Base-by-base conservation (phyloP, 2,888 invertebrate species). In the Drosophila ochracea region DNA sequence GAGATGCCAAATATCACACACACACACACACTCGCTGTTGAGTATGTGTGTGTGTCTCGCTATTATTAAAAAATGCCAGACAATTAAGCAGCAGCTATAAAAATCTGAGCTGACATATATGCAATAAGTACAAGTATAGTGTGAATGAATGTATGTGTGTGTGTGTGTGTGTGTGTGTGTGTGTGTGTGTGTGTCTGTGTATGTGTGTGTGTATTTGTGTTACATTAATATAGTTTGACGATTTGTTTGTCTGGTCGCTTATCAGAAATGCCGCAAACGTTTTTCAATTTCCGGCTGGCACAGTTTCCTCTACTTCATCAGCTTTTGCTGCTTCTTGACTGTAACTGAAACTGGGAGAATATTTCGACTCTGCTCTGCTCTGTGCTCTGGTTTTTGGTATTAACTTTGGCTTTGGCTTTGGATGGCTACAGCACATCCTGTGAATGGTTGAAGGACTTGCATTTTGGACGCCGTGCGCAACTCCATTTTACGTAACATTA, bases 401-500 rank as follows among this genome's bases (percentile, higher is more conserved):
- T 47, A 47, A 28, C 47, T 41, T 54, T 50, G n/a, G 33, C 37
- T 63, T 66, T 53, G 33, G 41, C 37, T 63, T 66, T 53, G 33
- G 41, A 30, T n/a, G 33, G 41, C 39, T n/a, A 39, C 30, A 57
- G 19, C 31, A 59, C 31, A 59, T 59, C 53, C 69, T 64, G 59
- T 61, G 50, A 41, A 21, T n/a, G 37, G 28, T 31, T 55, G 53
- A 59, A 78, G 81, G 78, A 81, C 78, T 64, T 60, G 73, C 68
- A 66, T 25, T 58, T 43, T 65, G 67, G 50, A 47, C 54, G 58
- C 70, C 61, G 60, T 65, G 76, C 86, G 82, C 91, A 91, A 93
- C 92, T 93, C 91, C 93, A 93, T 93, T 93, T 93, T 92, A 93
- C 93, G 93, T 93, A 93, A 93, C 93, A 93, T 93, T 93, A 93